Evolutionary conservation across 2,797 vertebrate species (phyloP).

Genomic region (Pseudomugil gertrudae): DNA sequence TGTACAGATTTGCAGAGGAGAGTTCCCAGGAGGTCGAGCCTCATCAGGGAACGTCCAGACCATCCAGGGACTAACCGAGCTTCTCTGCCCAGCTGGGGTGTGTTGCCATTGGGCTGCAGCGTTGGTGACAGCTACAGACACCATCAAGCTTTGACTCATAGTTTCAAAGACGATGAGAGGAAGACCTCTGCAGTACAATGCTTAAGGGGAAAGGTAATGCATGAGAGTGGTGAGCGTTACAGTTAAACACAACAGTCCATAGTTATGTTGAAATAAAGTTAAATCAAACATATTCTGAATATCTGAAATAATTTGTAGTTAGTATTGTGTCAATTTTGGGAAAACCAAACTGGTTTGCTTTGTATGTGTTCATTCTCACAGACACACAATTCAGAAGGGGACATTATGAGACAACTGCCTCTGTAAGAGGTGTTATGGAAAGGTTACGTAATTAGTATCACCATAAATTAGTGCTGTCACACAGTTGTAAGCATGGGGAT

Average conservation of each 20-base stretch:
- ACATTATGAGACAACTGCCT: slow-evolving; percentile 21
- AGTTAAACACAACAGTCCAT: not conserved
- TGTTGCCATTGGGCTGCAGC: slow-evolving; percentile 55
- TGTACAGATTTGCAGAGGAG: slow-evolving; percentile 78
- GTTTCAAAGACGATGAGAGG: slow-evolving; percentile 78
- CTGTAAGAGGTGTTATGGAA: slow-evolving; percentile 12
- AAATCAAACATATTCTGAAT: not conserved
- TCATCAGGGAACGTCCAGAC: slow-evolving; percentile 68
- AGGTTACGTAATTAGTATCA: slow-evolving; percentile 8
- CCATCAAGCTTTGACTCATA: slow-evolving; percentile 63
- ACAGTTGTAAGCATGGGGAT: slow-evolving; percentile 11
- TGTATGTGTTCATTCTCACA: slow-evolving; percentile 5
- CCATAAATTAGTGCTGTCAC: slow-evolving; percentile 26
- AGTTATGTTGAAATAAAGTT: not conserved
- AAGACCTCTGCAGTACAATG: slow-evolving; percentile 81
- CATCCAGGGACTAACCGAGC: slow-evolving; percentile 74
- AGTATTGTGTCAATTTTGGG: not conserved
- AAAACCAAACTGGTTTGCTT: not conserved
- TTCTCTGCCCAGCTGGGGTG: slow-evolving; percentile 72
- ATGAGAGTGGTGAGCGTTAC: not conserved
- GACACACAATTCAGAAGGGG: slow-evolving; percentile 1
- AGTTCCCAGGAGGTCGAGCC: slow-evolving; percentile 70
- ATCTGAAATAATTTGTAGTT: not conserved
- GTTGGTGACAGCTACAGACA: slow-evolving; percentile 69
- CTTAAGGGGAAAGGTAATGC: slow-evolving; percentile 79